Evolutionary conservation across 2,113 vertebrate species (phyloP), one percentile per base, ranked within the genome.

Genomic region (Ellobius talpinus): DNA sequence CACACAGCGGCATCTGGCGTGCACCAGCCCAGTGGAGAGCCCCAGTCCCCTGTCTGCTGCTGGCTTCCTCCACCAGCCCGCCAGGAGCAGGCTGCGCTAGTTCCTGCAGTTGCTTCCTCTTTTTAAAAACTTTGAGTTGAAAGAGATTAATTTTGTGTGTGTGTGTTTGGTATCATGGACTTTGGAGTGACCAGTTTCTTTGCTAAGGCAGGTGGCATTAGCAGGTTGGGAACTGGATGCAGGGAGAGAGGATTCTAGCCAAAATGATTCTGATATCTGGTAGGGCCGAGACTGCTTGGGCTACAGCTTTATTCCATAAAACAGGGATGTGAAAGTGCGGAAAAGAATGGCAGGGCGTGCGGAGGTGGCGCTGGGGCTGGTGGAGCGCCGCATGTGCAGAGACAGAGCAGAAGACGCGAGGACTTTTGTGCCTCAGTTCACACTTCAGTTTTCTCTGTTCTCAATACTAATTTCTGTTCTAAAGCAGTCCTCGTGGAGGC

Each of bases 291-390:
- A 96, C 47, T 39, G 65, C 94, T 97, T 98, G 96, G 78, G 96
- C 98, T 98, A 97, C 93, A 81, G 95, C 95, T 98, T 98, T 98
- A 97, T 97, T 98, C 98, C 96, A 97, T 97, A 97, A 98, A 98
- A 97, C 87, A 61, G 96, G 97, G 98, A 98, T 92, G 93, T 97
- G 98, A 98, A 98, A 98, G 96, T 98, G 97, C 97, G 97, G 98
- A 98, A 98, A 98, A 98, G 94, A 50, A 96, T 96, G 97, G 98
- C 96, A 98, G 97, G 81, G 93, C 84, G 94, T 94, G 86, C 61
- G 45, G 45, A 87, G 97, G 90, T 82, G 91, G 45, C 23, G 89
- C 97, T 89, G 97, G 98, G 93, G 96, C 97, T 89, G 36, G 2
- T 10, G 11, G 65, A 96, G 95, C 78, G 92, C 84, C 72, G 90